A percentile compares a stretch with the other conserved stretches of the same genome.
phyloP scores from a whole-genome alignment of 2,888 invertebrate species.

The Xanthorhoe designata region DNA sequence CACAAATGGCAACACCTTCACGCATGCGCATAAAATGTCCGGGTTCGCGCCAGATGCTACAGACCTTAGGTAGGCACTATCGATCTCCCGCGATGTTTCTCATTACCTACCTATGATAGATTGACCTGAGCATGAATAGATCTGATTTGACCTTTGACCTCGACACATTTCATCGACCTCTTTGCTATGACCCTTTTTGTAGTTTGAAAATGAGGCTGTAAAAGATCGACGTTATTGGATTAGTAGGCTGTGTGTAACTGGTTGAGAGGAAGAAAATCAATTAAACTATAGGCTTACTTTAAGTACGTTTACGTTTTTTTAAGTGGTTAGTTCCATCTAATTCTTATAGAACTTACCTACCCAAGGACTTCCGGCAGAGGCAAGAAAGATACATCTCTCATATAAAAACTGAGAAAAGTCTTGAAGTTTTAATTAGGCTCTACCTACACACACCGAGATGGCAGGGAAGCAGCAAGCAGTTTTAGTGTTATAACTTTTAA shows the following conservation, averaged over 20 bases:
- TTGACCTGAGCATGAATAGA: conserved; percentile 47
- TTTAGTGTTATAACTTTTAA: no score
- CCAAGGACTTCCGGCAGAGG: no score
- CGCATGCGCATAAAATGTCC: conserved; percentile 68
- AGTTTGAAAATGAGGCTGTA: neutral
- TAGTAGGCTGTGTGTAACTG: neutral
- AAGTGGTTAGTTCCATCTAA: no score
- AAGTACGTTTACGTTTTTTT: no score
- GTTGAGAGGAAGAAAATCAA: neutral
- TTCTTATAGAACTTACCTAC: no score
- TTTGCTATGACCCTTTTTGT: neutral
- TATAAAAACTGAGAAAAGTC: no score
- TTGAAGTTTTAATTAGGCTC: no score
- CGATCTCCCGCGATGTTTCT: conserved; percentile 68
- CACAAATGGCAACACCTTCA: conserved; percentile 57
- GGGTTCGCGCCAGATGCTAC: conserved; percentile 75
- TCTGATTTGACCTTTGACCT: conserved; percentile 31
- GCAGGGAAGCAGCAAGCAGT: no score
- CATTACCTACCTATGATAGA: conserved; percentile 62
- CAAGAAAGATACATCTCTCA: no score
- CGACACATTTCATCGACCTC: conserved; percentile 1
- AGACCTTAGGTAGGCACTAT: conserved; percentile 68
- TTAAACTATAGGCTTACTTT: no score
- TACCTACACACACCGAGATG: no score
- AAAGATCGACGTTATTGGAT: neutral